Percentiles rank a stretch among this genome's conserved stretches.
phyloP scores from a whole-genome alignment of 1,140 invertebrate species.

The Drosophila micromelanica region DNA sequence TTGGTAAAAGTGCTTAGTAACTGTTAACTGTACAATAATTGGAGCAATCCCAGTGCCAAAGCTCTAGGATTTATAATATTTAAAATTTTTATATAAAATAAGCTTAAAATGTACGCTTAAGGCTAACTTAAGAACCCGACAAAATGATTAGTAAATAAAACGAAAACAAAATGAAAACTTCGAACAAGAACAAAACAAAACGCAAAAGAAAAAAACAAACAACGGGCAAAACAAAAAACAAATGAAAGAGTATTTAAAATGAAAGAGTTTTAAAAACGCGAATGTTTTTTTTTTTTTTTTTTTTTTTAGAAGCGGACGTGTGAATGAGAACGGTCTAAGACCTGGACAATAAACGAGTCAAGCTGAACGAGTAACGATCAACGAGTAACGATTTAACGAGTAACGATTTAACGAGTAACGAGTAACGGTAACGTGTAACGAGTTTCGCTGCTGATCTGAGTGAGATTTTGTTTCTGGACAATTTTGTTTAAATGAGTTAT shows the following conservation, averaged over 20 bases:
- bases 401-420: conserved; percentile 20
- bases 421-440: conserved; percentile 2
- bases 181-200: conserved; percentile 26
- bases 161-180: not conserved
- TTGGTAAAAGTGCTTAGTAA: conserved; percentile 10
- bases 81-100: not conserved
- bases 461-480: not conserved
- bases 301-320: conserved; percentile 19
- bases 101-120: conserved; percentile 19
- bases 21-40: conserved; percentile 6
- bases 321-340: conserved; percentile 14
- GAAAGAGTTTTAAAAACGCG: conserved; percentile 20
- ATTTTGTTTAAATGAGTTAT: conserved; percentile 10
- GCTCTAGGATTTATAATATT: not conserved
- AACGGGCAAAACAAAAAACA: conserved; percentile 37
- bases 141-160: conserved; percentile 55
- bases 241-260: conserved; percentile 33
- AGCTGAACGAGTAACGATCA: conserved; percentile 16
- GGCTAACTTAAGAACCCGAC: conserved; percentile 11
- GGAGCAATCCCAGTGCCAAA: conserved; percentile 10
- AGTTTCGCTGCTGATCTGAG: conserved; percentile 10
- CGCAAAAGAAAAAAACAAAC: conserved; percentile 26
- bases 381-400: conserved; percentile 7
- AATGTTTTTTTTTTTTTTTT: too few relatives aligned
- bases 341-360: conserved; percentile 22